Base-by-base conservation (phyloP, 2,888 invertebrate species). In the Cynaeus angustus region DNA sequence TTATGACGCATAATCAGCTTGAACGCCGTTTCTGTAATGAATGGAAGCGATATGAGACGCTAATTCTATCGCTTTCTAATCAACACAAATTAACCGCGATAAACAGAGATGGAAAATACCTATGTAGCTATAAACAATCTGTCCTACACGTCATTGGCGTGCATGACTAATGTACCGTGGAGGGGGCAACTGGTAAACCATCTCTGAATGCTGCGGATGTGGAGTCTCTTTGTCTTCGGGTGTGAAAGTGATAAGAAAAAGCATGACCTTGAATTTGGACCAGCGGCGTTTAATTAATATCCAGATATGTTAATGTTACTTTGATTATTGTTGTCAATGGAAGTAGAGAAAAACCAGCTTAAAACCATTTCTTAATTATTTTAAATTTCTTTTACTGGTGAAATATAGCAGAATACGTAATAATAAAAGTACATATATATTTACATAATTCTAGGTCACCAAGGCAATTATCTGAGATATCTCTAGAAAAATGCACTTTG, bases 1-100 rank as follows among this genome's bases (percentile, higher is more conserved):
- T 53, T 65, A 45, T 65, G 65, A 65, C 65, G 65, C 65, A 65
- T 65, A 53, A 65, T 53, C 53, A 53, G 10, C 28, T n/a, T 8
- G 10, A 48, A 26, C 37, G n/a, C 46, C 12, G 21, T 53, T 30
- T 30, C 65, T 50, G 10, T 13, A 13, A 28, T 59, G 59, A 59
- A 6, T 59, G 10, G 6, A 3, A 21, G n/a, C 9, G 46, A 7
- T 28, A n/a, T 7, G 21, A 26, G 28, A 21, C 28, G 1, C 4
- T 1, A 1, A 0, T 12, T 26, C 33, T 52, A 21, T 65, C 65
- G 41, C 43, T 53, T 14, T 53, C 13, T 26, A 10, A 21, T 21
- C 21, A 21, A 21, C 4, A 4, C 33, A n/a, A 7, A 7, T 2
- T 7, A 7, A 33, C 33, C 33, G 6, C 7, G 33, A 1, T 12